Evolutionary conservation across 2,113 vertebrate genomes (phyloP), one percentile per base, ranked within the genome.

Genomic region (Ardeotis arabs): DNA sequence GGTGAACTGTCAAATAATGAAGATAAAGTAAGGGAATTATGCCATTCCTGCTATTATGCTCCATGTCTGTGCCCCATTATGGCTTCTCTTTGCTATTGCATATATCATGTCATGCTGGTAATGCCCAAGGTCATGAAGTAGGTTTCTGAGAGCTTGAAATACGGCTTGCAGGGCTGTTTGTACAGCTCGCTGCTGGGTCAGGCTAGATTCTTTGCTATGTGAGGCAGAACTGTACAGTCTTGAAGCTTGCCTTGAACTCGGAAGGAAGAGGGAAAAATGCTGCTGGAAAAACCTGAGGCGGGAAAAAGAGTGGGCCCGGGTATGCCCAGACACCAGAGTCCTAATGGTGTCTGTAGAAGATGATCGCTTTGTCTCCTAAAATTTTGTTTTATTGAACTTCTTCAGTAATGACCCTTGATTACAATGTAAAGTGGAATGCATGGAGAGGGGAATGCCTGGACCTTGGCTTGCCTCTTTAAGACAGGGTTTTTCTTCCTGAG

Each of bases 1-100:
- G 50, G 37, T 47, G 41, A 93, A 45, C 66, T 82, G 84, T 82
- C 94, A 94, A 45, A 96, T 94, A 94, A 88, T 68, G 55, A 93
- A 93, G 81, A 89, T 84, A 19, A 91, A 87, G 73, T 87, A 14
- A 7, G 7, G 64, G 66, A 89, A 82, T 87, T 19, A 82, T 31
- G 73, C 53, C 16, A 25, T 87, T 87, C 33, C 77, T 91, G 73
- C 60, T 84, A 10, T 73, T 85, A n/a, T 22, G 70, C 44, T 76
- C 70, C 47, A 31, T 62, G 78, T 66, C 87, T 63, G 67, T 87
- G 37, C 35, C 20, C n/a, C n/a, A 33, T 47, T 47, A 16, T 17
- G 4, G 66, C 58, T 74, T 82, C 33, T 16, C 29, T 78, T 77
- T 58, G 49, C 45, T 93, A 7, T 27, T 76, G 31, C 47, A 29